Conservation (phyloP, 2,113 vertebrate species). For the Cariama cristata region DNA sequence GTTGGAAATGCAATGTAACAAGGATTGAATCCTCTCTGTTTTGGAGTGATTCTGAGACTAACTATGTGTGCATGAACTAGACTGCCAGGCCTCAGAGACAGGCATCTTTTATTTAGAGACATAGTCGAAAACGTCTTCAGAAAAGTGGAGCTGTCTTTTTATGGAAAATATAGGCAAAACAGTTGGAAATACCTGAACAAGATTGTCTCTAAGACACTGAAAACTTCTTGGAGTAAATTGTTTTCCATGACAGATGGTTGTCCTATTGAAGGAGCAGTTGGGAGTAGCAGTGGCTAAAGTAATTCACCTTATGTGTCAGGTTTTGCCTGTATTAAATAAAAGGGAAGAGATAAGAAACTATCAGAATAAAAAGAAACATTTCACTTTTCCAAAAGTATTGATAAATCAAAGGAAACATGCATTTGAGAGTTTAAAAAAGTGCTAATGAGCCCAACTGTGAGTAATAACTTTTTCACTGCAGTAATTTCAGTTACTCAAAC, state of each 20-base stretch:
- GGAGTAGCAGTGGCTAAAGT: background rate
- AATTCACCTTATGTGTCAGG: background rate
- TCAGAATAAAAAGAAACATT: background rate
- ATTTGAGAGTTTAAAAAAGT: too few relatives aligned
- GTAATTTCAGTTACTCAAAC: background rate
- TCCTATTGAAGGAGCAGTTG: background rate
- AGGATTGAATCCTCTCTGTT: background rate
- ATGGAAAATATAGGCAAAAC: background rate
- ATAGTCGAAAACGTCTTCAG: background rate
- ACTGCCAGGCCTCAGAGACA: background rate
- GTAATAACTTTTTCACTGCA: background rate
- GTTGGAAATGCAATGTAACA: background rate
- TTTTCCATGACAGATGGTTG: background rate
- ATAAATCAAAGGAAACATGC: background rate
- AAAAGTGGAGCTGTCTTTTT: background rate
- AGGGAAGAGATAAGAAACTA: background rate
- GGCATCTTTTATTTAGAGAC: background rate
- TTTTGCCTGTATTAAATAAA: background rate
- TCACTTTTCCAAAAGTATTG: background rate
- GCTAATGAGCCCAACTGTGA: background rate
- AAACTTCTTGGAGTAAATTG: background rate
- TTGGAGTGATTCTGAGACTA: background rate
- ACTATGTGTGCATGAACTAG: background rate
- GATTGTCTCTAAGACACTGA: background rate
- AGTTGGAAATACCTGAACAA: background rate